Conservation (phyloP, 2,113 vertebrate genomes). For the Salvelinus alpinus region DNA sequence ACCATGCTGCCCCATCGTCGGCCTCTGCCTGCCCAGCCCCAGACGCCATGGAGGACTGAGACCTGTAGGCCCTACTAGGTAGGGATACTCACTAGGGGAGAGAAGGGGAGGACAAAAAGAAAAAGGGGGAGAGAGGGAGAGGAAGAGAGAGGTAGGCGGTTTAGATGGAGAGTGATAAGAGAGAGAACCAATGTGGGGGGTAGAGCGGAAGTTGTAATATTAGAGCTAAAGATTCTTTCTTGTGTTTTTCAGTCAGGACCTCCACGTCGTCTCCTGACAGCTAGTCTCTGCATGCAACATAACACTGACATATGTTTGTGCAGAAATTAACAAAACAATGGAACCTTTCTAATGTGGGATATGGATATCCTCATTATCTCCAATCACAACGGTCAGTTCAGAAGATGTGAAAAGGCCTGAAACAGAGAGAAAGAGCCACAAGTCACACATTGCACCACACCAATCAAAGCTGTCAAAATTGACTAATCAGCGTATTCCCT, state of each 20-base stretch:
- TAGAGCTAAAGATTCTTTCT: no score
- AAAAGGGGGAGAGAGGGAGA: no score
- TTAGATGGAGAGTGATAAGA: no score
- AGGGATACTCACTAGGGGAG: conserved; percentile 67
- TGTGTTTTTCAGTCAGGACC: no score
- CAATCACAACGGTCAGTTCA: background rate
- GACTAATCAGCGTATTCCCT: background rate
- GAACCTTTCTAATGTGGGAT: background rate
- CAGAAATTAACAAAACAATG: background rate
- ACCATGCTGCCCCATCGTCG: conserved; percentile 82
- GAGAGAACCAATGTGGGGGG: no score
- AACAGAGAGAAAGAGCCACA: background rate
- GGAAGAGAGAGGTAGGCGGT: no score
- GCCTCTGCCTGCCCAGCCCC: conserved; percentile 79
- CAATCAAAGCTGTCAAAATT: background rate
- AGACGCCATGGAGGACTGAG: conserved; percentile 92
- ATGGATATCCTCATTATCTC: background rate
- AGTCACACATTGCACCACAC: background rate
- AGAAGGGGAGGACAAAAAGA: no score
- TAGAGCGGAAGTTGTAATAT: conserved; percentile 55
- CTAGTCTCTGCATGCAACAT: no score
- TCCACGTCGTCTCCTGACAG: no score
- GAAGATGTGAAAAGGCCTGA: background rate
- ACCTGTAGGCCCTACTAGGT: conserved; percentile 78
- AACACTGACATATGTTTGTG: no score